These are phyloP conservation scores for Pycnonotus jocosus DNA, from an alignment of 2,113 vertebrate genomes.

Conservation along the genomic window DNA sequence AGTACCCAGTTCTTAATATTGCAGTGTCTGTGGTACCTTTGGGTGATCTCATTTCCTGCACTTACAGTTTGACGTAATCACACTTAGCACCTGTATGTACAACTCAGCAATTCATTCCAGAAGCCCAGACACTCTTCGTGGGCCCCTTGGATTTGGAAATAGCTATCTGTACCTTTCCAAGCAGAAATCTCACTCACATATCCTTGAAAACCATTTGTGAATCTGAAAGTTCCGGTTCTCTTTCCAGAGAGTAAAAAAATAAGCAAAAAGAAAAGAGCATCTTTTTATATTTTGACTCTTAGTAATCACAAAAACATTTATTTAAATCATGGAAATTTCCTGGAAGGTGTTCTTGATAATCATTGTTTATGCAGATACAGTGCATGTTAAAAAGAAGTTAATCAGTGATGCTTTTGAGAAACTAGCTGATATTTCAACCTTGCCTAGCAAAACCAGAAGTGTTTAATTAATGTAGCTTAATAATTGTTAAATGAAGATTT, in stretches of 20 bases:
- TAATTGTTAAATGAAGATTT: neutral
- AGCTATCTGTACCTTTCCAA: neutral
- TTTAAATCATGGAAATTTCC: neutral
- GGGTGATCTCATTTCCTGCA: constrained; percentile 34
- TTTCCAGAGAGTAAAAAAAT: neutral
- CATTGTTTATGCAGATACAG: neutral
- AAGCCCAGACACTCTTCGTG: neutral
- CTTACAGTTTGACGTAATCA: neutral
- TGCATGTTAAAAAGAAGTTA: neutral
- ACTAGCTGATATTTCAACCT: neutral
- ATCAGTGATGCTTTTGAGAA: neutral
- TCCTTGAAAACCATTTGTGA: neutral
- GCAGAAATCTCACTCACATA: neutral
- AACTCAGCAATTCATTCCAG: neutral
- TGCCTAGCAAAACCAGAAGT: neutral
- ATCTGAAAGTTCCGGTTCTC: neutral
- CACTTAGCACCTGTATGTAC: neutral
- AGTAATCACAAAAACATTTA: neutral
- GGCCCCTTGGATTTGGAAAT: neutral
- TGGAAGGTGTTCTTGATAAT: neutral
- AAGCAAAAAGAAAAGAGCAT: neutral
- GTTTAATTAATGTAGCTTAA: neutral
- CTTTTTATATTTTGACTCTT: neutral
- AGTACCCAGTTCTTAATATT: neutral
- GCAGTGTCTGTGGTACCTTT: neutral